Conservation (phyloP, 2,113 vertebrate genomes). For the Hemiscyllium ocellatum region DNA sequence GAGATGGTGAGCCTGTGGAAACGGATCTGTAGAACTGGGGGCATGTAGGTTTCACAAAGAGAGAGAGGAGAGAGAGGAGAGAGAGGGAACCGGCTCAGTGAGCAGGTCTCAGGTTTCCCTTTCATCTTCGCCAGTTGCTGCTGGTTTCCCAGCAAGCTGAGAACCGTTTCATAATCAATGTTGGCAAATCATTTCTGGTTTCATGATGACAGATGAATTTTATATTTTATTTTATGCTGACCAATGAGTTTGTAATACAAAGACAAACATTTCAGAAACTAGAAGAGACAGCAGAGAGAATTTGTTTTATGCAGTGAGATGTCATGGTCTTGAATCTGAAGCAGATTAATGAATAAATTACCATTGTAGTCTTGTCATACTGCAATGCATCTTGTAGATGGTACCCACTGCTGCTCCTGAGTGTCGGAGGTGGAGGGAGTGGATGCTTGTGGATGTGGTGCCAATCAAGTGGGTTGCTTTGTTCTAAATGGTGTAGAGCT, state of each 20-base stretch:
- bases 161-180: not conserved
- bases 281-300: not conserved
- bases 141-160: conserved; percentile 39
- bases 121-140: conserved; percentile 39
- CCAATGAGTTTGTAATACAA: not conserved
- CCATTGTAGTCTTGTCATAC: not conserved
- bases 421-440: too few species aligned
- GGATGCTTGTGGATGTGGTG: too few species aligned
- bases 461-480: too few species aligned
- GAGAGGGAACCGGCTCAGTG: too few species aligned
- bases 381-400: too few species aligned
- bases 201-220: too few species aligned
- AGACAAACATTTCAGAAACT: not conserved
- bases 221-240: not conserved
- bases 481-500: too few species aligned
- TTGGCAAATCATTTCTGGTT: too few species aligned
- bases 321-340: not conserved
- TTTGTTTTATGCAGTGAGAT: not conserved
- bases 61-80: too few species aligned
- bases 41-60: not conserved
- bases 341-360: not conserved
- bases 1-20: not conserved
- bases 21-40: not conserved
- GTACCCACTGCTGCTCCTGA: too few species aligned
- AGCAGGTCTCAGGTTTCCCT: conserved; percentile 31